phyloP scores from a whole-genome alignment of 1,140 invertebrate species.

The Reticulitermes speratus region DNA sequence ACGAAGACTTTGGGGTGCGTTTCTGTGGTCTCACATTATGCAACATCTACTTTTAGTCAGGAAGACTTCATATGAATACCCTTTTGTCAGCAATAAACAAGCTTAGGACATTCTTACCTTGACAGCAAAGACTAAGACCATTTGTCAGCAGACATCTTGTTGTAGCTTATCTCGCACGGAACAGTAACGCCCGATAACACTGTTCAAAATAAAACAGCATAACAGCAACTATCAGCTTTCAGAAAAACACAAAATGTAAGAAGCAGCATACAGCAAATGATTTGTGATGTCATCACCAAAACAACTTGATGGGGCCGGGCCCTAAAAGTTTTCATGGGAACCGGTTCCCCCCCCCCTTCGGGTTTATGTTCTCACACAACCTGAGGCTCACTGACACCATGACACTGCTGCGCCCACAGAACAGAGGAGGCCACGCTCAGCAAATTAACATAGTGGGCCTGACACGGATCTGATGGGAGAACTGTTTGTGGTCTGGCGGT shows the following conservation, averaged over 20 bases:
- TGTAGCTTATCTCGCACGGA: neutral
- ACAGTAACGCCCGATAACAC: neutral
- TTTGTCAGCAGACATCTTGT: neutral
- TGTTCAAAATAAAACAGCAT: neutral
- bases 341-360: neutral
- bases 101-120: neutral
- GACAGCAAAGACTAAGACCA: neutral
- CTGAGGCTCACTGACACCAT: neutral
- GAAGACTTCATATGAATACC: too few relatives aligned
- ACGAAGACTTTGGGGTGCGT: too few relatives aligned
- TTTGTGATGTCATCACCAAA: slow-evolving; percentile 11
- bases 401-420: neutral
- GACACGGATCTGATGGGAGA: neutral
- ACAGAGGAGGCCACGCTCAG: neutral
- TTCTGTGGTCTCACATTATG: too few relatives aligned
- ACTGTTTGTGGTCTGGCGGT: too few relatives aligned
- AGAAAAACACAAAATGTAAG: neutral
- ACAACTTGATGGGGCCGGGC: neutral
- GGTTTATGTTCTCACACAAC: neutral
- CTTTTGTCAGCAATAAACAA: too few relatives aligned
- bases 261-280: neutral
- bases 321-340: slow-evolving; percentile 9
- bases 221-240: neutral
- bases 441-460: neutral
- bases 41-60: too few relatives aligned